Conservation (phyloP, 2,113 vertebrate species). For the Halichoerus grypus region DNA sequence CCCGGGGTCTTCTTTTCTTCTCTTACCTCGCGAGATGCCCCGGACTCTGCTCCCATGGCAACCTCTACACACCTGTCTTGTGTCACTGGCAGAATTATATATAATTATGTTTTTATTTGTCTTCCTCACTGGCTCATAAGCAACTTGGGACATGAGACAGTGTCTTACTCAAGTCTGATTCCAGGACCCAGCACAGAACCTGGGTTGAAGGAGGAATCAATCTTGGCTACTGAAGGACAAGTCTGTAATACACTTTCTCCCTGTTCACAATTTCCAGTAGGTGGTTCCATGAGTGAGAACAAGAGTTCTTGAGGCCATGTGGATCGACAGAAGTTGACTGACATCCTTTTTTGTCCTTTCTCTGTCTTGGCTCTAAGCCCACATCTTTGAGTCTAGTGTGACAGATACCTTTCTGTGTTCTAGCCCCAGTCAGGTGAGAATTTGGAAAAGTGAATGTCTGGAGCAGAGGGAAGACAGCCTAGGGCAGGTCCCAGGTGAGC, state of each 20-base stretch:
- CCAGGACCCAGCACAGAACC: neutral
- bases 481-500: neutral
- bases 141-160: neutral
- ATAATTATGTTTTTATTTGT: neutral
- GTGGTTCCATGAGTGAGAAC: slow-evolving; percentile 94
- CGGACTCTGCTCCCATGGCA: neutral
- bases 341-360: slow-evolving; percentile 66
- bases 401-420: neutral
- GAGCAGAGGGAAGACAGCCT: neutral
- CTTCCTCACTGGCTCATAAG: neutral
- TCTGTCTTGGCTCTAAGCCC: slow-evolving; percentile 28
- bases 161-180: neutral
- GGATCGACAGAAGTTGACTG: slow-evolving; percentile 94
- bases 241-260: slow-evolving; percentile 28
- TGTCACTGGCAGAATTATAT: neutral
- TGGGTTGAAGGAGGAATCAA: neutral
- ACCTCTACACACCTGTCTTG: neutral
- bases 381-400: neutral
- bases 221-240: neutral
- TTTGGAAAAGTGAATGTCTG: neutral
- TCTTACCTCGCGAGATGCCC: neutral
- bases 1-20: neutral
- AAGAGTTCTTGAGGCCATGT: slow-evolving; percentile 95
- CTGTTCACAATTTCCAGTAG: slow-evolving; percentile 93
- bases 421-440: neutral